Conservation (phyloP, 2,797 vertebrate species). For the Microcaecilia unicolor region DNA sequence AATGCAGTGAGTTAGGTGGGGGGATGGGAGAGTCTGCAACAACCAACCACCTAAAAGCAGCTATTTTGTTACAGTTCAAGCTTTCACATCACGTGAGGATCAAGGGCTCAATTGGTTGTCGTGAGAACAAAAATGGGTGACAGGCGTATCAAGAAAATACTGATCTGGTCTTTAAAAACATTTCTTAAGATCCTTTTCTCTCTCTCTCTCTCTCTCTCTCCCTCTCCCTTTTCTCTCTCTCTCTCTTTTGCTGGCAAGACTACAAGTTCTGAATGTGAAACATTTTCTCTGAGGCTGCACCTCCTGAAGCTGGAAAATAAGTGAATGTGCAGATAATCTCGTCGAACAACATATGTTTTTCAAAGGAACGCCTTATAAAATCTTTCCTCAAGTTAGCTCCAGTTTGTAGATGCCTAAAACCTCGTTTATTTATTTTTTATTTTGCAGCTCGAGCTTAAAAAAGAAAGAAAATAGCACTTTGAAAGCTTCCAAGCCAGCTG, state of each 20-base stretch:
- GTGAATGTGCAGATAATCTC: slow-evolving; percentile 19
- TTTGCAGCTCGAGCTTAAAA: slow-evolving; percentile 1
- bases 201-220: no score
- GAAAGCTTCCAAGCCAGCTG: background rate
- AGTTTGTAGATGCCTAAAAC: slow-evolving; percentile 21
- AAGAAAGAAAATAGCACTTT: no score
- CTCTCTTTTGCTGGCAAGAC: slow-evolving; percentile 27
- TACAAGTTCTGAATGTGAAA: slow-evolving; percentile 45
- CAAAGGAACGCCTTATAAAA: slow-evolving; percentile 26
- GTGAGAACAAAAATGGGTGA: slow-evolving; percentile 52
- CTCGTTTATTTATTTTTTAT: no score
- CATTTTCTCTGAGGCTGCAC: slow-evolving; percentile 27
- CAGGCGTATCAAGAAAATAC: slow-evolving; percentile 47
- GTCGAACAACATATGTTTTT: slow-evolving; percentile 27
- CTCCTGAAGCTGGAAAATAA: slow-evolving; percentile 16
- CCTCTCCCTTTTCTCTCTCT: no score
- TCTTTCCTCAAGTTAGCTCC: slow-evolving; percentile 29
- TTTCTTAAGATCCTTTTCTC: slow-evolving; percentile 13
- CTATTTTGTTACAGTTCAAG: slow-evolving; percentile 59
- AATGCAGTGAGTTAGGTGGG: slow-evolving; percentile 23
- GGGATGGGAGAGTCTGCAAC: slow-evolving; percentile 41
- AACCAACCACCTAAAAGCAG: slow-evolving; percentile 55
- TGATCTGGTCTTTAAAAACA: slow-evolving; percentile 38
- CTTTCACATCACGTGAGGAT: slow-evolving; percentile 60
- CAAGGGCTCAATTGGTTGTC: slow-evolving; percentile 57